Conservation (phyloP, 2,797 vertebrate genomes). For the Allochrocebus solatus region DNA sequence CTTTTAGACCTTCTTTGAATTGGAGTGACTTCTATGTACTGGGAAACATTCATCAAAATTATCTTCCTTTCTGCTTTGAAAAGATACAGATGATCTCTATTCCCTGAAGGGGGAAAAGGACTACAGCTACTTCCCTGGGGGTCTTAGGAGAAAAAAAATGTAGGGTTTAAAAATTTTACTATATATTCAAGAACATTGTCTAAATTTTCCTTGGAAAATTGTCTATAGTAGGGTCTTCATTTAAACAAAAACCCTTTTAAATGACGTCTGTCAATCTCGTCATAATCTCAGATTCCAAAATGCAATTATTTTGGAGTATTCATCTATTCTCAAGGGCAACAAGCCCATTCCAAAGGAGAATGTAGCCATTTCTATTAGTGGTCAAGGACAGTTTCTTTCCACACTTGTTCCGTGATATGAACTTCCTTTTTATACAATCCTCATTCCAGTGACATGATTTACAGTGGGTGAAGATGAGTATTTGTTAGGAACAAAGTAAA, state of each 20-base stretch:
- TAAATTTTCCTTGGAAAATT: constrained; percentile 10
- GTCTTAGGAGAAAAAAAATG: constrained; percentile 33
- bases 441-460: constrained; percentile 52
- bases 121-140: background rate
- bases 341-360: background rate
- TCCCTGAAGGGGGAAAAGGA: background rate
- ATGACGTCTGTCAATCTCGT: background rate
- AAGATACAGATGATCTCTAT: background rate
- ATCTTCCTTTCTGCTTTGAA: background rate
- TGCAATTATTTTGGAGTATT: background rate
- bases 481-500: constrained; percentile 73
- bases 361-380: background rate
- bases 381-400: background rate
- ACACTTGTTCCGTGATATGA: constrained; percentile 1
- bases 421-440: background rate
- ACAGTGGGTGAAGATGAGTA: constrained; percentile 41
- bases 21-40: constrained; percentile 2
- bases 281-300: constrained; percentile 12
- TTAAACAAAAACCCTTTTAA: background rate
- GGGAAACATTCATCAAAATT: background rate
- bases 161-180: background rate
- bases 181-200: background rate
- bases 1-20: constrained; percentile 30
- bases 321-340: background rate
- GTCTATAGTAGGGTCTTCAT: background rate